phyloP scores from a whole-genome alignment of 1,140 invertebrate species.

The Battus philenor region DNA sequence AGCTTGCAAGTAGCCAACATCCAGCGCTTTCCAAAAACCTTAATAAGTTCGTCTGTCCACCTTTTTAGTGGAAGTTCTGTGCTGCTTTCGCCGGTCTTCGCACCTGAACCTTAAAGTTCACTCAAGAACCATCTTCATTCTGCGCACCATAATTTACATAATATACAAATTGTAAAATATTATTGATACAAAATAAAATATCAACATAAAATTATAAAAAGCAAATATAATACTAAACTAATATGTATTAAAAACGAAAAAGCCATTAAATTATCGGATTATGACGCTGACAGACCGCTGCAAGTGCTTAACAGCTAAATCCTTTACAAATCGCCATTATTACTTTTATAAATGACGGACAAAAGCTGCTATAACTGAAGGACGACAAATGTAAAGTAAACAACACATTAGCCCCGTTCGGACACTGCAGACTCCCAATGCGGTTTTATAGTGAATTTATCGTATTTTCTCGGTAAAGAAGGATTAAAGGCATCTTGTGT shows the following conservation, averaged over 20 bases:
- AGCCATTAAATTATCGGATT: constrained; percentile 44
- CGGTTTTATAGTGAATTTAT: constrained; percentile 41
- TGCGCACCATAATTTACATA: too few relatives aligned
- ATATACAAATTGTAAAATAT: too few relatives aligned
- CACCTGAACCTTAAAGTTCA: too few relatives aligned
- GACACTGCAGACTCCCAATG: constrained; percentile 53
- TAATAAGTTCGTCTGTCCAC: too few relatives aligned
- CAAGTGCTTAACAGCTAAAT: constrained; percentile 30
- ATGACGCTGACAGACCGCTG: constrained; percentile 29
- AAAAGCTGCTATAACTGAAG: constrained; percentile 52
- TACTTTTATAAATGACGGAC: constrained; percentile 43
- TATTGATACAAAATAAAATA: neutral
- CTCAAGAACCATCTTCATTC: too few relatives aligned
- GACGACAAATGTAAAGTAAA: constrained; percentile 59
- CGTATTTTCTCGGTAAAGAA: constrained; percentile 49
- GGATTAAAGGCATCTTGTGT: constrained; percentile 52
- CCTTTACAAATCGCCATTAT: constrained; percentile 39
- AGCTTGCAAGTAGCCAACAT: too few relatives aligned
- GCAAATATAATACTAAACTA: too few relatives aligned
- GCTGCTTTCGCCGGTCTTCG: too few relatives aligned
- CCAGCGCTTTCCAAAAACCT: too few relatives aligned
- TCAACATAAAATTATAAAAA: too few relatives aligned
- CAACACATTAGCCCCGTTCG: constrained; percentile 49
- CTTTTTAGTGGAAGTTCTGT: too few relatives aligned
- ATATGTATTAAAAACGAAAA: too few relatives aligned